Base-by-base conservation (phyloP, 2,113 vertebrate species). In the Anolis sagrei region DNA sequence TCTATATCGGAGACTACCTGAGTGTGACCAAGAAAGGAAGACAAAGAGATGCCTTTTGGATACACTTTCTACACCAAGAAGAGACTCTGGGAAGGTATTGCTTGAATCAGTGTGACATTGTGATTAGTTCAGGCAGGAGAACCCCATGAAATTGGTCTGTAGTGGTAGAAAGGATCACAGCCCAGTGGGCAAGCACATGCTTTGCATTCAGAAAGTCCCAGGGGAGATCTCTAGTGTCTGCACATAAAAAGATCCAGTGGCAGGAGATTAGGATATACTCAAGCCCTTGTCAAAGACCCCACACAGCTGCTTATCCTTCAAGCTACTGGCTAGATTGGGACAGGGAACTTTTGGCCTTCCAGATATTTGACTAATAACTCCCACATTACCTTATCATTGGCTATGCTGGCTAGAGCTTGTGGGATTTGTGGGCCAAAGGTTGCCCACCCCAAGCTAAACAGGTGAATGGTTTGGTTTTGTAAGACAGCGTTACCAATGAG, bases 61-160 rank as follows among this genome's bases (percentile, higher is more conserved):
- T 99, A 44, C 97, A 97, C 85, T 97, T 97, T 92, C 95, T 99
- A 91, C 98, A 99, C 92, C 99, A 99, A 80, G 98, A 99, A 74
- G 97, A 99, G 89, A 95, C 92, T 69, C 93, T 99, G 79, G 98
- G 98, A 93, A 97, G 97, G 98, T 98, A 94, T 11, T 64, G 23
- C 11, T 51, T 14, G 73, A 90, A 75, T 16, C 23, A 0, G 39
- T 61, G 9, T 44, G 32, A 62, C 68, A 49, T 2, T 23, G n/a
- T 89, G 9, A 68, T 83, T 23, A 23, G 0, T 84, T 84, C 75
- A 84, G 9, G 5, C 86, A 11, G 23, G 27, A 68, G 27, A 11
- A 68, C 25, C 8, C 6, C 10, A 11, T 68, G 64, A 5, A 29
- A 73, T 68, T 5, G 36, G 76, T 89, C 76, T 49, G 76, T 51